phyloP scores from a whole-genome alignment of 2,797 vertebrate species.

The Poecilia wingei region DNA sequence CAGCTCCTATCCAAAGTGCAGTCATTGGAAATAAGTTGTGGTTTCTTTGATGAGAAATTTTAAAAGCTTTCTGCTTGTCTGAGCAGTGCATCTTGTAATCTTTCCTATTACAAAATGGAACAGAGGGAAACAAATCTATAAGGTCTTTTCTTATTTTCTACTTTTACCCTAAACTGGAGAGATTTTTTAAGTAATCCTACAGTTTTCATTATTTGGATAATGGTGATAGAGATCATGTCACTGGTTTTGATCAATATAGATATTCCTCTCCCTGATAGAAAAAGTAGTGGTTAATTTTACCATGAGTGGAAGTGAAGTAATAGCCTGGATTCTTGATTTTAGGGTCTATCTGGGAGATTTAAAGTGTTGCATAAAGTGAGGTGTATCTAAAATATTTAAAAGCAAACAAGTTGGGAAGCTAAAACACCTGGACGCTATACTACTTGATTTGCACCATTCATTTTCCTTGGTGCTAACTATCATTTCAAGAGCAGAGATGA shows the following conservation, averaged over 20 bases:
- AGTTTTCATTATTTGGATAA: not conserved
- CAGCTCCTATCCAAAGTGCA: not conserved
- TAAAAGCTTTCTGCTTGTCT: not conserved
- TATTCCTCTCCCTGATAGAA: not conserved
- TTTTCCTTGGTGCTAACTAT: not conserved
- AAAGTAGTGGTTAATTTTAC: not conserved
- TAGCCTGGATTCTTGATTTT: not conserved
- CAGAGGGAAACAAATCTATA: not conserved
- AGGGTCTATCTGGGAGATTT: not conserved
- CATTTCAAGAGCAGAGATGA: not conserved
- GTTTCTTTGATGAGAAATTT: conserved; percentile 2
- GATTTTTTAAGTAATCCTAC: not conserved
- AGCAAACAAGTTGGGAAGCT: not conserved
- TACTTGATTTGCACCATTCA: not conserved
- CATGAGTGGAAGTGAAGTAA: not conserved
- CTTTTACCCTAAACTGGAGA: not conserved
- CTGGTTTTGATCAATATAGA: not conserved
- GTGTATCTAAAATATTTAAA: not conserved
- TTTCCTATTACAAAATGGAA: not conserved
- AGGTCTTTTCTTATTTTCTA: not conserved
- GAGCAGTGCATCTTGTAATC: not conserved
- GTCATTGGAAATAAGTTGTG: not conserved
- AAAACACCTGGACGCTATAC: not conserved
- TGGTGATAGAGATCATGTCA: not conserved
- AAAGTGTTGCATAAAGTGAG: not conserved